Conservation (phyloP, 2,888 invertebrate species). For the Tanytarsus gracilentus region DNA sequence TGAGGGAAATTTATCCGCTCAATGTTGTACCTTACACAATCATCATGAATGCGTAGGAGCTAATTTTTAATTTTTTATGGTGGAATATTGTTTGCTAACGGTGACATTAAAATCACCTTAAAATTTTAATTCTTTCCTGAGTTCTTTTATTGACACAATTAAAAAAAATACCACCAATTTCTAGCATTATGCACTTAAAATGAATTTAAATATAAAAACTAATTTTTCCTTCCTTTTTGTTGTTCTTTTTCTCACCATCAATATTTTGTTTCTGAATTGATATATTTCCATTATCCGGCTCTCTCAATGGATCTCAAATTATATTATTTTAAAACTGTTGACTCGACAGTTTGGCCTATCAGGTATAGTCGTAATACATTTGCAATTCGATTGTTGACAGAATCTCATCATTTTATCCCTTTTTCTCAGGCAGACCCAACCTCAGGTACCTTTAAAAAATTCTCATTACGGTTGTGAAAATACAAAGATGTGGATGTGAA, state of each 20-base stretch:
- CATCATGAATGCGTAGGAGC: constrained; percentile 52
- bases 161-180: no score
- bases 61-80: background rate
- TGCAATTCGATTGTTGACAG: constrained; percentile 17
- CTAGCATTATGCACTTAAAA: no score
- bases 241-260: background rate
- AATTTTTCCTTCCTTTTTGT: background rate
- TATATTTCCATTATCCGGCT: background rate
- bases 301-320: no score
- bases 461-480: no score
- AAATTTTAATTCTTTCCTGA: no score
- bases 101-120: no score
- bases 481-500: background rate
- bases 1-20: constrained; percentile 60
- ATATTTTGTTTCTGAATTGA: background rate
- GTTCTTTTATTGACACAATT: no score
- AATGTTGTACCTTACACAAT: constrained; percentile 57
- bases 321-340: background rate
- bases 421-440: constrained; percentile 60
- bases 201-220: background rate
- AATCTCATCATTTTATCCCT: constrained; percentile 36
- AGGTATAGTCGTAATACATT: constrained; percentile 46
- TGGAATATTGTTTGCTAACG: no score
- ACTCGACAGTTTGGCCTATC: constrained; percentile 49
- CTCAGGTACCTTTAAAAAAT: constrained; percentile 34